Base-by-base conservation (phyloP, 2,113 vertebrate species). In the Sula dactylatra region DNA sequence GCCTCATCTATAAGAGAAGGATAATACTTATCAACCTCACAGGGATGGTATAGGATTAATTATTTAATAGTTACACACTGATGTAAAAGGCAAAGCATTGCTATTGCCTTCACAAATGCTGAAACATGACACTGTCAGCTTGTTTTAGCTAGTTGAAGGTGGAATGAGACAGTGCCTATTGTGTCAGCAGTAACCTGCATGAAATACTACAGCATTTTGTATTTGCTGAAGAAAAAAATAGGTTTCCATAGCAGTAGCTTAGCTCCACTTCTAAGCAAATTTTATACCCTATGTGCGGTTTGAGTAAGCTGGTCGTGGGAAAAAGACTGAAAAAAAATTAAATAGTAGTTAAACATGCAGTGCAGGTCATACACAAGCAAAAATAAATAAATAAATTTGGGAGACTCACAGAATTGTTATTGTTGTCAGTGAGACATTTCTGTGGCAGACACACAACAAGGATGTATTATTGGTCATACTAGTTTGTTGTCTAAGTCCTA, bases 21-120 rank as follows among this genome's bases (percentile, higher is more conserved):
- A 86, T 97, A 92, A 96, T 92, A 88, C 76, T 93, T 94, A 83
- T 70, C 82, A 94, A 26, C 67, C 29, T 81, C 67, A 47, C 21
- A 81, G 67, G 59, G 76, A 58, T 74, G 6, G 1, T 49, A 32
- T 66, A 74, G 86, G 82, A 92, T 95, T 97, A 94, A 93, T 92
- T 94, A 90, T 90, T 93, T 69, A 92, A 49, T 67, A 92, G 50
- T 44, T 86, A 72, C 31, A 72, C 11, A 34, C 34, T 42, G 19
- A 70, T 58, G 24, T 71, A 90, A 80, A 96, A 94, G 34, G 29
- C 36, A 93, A 89, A 93, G 4, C 21, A 56, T 67, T 80, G 29
- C 21, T 80, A 49, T 26, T 82, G 31, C 49, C 62, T 93, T 73
- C 67, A 58, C 16, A 73, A 83, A 49, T 62, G 83, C 58, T 80